phyloP scores from a whole-genome alignment of 2,797 vertebrate genomes.

The Diceros bicornis region DNA sequence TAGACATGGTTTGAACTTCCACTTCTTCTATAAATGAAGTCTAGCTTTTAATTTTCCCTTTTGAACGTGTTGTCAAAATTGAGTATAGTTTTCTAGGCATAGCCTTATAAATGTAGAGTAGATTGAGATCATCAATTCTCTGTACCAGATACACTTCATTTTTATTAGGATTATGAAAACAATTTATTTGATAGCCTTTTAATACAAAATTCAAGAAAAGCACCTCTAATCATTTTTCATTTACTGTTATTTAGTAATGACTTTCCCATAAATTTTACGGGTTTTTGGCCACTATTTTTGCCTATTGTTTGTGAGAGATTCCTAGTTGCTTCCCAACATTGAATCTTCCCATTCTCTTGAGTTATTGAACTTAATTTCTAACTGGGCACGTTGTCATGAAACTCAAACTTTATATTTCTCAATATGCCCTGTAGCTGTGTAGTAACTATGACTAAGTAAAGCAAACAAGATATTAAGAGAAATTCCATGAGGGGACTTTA shows the following conservation, averaged over 20 bases:
- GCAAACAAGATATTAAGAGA: neutral
- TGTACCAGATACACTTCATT: neutral
- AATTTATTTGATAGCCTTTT: neutral
- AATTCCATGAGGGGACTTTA: neutral
- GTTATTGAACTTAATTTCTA: neutral
- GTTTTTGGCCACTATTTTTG: neutral
- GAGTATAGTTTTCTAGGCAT: neutral
- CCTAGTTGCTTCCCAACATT: neutral
- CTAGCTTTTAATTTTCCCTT: neutral
- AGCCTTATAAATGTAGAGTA: neutral
- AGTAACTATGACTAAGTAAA: neutral
- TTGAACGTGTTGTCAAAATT: neutral
- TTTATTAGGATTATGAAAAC: neutral
- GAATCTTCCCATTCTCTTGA: neutral
- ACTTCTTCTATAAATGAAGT: neutral
- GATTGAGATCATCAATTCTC: neutral
- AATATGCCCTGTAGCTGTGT: neutral
- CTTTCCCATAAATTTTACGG: neutral
- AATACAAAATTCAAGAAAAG: neutral
- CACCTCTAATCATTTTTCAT: neutral
- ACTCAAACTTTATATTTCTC: neutral
- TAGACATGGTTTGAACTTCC: too few relatives aligned
- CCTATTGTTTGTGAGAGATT: neutral
- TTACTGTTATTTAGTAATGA: neutral
- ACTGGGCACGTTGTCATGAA: neutral